Percentiles rank a stretch among this genome's conserved stretches.
Conservation (phyloP, 2,888 invertebrate species). For the Hypolimnas misippus region DNA sequence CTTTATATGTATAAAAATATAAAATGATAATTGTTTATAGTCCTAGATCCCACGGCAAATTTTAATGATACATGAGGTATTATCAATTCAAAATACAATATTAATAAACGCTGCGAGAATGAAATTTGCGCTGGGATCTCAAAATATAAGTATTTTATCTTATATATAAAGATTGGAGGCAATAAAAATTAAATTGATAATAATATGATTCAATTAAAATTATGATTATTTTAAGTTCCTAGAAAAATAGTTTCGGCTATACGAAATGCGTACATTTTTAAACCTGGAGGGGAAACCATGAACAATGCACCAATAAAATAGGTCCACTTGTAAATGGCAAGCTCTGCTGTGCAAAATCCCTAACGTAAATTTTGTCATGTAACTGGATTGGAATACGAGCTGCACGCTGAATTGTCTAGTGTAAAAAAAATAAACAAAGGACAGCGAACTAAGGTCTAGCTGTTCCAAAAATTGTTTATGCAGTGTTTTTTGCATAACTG, state of each 20-base stretch:
- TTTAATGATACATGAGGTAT: too few species aligned
- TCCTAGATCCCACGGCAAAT: too few species aligned
- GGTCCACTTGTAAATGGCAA: slow-evolving; percentile 34
- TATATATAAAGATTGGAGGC: too few species aligned
- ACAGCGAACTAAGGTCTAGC: slow-evolving; percentile 17
- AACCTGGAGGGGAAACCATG: slow-evolving; percentile 16
- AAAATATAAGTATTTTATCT: too few species aligned
- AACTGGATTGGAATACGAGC: slow-evolving; percentile 38
- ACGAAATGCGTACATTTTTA: slow-evolving; percentile 2
- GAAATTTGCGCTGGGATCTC: too few species aligned
- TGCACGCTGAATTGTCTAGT: slow-evolving; percentile 29
- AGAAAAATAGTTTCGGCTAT: background rate
- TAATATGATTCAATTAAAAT: too few species aligned
- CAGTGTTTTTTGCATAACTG: background rate
- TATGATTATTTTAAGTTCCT: background rate
- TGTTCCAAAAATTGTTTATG: slow-evolving; percentile 23
- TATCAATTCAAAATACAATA: too few species aligned
- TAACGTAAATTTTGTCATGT: slow-evolving; percentile 37
- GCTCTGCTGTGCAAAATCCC: slow-evolving; percentile 34
- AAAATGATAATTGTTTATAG: too few species aligned
- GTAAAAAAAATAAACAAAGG: slow-evolving; percentile 27
- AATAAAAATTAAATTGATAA: too few species aligned
- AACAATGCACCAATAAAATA: slow-evolving; percentile 28
- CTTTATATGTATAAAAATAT: too few species aligned
- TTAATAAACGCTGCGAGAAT: too few species aligned